Percentiles rank a stretch among this genome's conserved stretches.
Evolutionary conservation across 1,140 invertebrate species (phyloP).

Genomic region (Watersipora subatra): DNA sequence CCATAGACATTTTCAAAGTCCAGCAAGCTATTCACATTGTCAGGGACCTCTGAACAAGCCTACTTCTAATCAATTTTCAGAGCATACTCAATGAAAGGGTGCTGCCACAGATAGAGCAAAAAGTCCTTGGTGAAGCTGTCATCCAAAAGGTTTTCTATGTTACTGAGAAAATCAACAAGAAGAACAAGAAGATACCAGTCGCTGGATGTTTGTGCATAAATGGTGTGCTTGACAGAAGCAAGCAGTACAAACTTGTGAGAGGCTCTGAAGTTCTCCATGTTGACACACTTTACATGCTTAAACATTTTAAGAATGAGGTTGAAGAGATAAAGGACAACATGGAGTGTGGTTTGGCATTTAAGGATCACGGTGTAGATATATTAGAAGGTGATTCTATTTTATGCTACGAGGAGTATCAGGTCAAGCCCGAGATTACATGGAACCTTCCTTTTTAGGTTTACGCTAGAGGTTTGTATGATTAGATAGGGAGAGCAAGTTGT

Average conservation of each 20-base stretch:
- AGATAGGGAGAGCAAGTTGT: too few relatives aligned
- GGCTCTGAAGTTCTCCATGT: slow-evolving; percentile 54
- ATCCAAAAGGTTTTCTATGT: slow-evolving; percentile 72
- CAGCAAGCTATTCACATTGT: too few relatives aligned
- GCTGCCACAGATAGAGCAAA: background rate
- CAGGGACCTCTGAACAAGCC: too few relatives aligned
- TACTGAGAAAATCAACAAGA: slow-evolving; percentile 51
- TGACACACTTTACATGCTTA: slow-evolving; percentile 62
- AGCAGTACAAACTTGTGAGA: slow-evolving; percentile 56
- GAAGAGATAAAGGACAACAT: slow-evolving; percentile 63
- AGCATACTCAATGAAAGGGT: background rate
- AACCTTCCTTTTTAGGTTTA: slow-evolving; percentile 66
- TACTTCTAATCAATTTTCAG: too few relatives aligned
- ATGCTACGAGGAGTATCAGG: slow-evolving; percentile 56
- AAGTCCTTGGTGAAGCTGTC: slow-evolving; percentile 57
- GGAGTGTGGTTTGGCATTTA: slow-evolving; percentile 73
- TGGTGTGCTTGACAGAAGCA: slow-evolving; percentile 58
- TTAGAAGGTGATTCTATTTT: slow-evolving; percentile 62
- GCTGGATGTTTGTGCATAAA: slow-evolving; percentile 74
- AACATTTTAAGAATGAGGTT: slow-evolving; percentile 77
- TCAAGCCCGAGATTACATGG: slow-evolving; percentile 58
- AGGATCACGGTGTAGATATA: slow-evolving; percentile 50
- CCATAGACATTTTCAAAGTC: too few relatives aligned
- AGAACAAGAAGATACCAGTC: slow-evolving; percentile 63
- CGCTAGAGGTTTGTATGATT: too few relatives aligned